phyloP scores from a whole-genome alignment of 2,888 invertebrate species.

The Pheosia tremula region DNA sequence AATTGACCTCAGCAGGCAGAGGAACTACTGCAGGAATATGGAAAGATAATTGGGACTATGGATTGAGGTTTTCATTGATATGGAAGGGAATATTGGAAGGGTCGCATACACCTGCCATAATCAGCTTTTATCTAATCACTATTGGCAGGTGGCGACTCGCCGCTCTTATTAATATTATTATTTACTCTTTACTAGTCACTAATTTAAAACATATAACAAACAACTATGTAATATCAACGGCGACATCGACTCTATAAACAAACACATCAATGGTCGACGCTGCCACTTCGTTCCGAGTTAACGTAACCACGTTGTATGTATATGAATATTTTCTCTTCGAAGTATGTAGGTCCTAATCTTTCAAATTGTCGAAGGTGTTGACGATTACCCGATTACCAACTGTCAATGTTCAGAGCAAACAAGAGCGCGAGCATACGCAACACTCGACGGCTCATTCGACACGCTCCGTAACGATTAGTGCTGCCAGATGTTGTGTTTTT shows the following conservation, averaged over 20 bases:
- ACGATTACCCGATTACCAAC: conserved; percentile 13
- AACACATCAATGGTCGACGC: neutral
- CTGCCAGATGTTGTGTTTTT: neutral
- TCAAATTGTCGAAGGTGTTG: conserved; percentile 5
- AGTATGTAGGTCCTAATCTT: neutral
- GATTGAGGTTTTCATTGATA: too few species aligned
- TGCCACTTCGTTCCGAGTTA: neutral
- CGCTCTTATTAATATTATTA: too few species aligned
- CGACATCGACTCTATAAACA: neutral
- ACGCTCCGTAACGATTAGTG: conserved; percentile 45
- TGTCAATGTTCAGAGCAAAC: conserved; percentile 28
- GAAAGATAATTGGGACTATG: too few species aligned
- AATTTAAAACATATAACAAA: too few species aligned
- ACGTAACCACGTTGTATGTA: neutral
- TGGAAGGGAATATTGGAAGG: too few species aligned
- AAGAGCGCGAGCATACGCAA: conserved; percentile 25
- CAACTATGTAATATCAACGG: neutral
- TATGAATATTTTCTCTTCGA: neutral
- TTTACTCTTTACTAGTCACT: too few species aligned
- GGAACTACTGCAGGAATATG: too few species aligned
- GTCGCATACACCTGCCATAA: too few species aligned
- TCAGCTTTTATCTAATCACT: too few species aligned
- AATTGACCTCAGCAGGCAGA: too few species aligned
- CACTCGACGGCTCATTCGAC: conserved; percentile 38
- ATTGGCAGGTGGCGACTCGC: too few species aligned